Conservation (phyloP, 2,888 invertebrate species). For the Himalopsyche japonica region DNA sequence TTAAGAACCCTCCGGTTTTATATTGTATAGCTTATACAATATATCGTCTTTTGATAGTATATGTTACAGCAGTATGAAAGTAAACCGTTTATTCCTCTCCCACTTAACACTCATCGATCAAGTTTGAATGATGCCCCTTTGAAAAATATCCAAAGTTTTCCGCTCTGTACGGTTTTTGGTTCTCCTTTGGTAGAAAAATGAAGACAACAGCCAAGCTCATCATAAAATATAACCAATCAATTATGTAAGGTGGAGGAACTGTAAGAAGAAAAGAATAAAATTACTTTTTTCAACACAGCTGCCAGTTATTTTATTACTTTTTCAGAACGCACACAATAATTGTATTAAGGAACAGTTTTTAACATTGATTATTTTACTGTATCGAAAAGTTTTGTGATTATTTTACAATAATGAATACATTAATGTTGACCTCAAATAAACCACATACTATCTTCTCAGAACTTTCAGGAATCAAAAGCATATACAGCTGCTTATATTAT, state of each 20-base stretch:
- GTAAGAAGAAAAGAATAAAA: not conserved
- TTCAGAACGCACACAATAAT: no score
- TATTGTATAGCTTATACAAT: not conserved
- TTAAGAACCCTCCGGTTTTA: not conserved
- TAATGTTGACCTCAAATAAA: no score
- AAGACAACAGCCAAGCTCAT: not conserved
- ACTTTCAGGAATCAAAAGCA: no score
- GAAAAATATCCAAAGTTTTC: not conserved
- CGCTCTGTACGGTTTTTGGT: not conserved
- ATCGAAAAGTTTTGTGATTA: no score
- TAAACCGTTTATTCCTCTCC: not conserved
- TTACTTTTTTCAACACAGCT: not conserved
- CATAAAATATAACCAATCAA: not conserved
- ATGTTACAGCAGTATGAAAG: not conserved
- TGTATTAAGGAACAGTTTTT: no score
- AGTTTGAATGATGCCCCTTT: not conserved
- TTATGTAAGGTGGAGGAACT: not conserved
- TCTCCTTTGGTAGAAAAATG: not conserved
- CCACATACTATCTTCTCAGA: no score
- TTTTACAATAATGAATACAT: no score
- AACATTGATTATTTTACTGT: no score
- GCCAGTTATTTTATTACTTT: no score
- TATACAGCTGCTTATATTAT: no score
- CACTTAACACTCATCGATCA: not conserved
- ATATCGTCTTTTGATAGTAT: not conserved